phyloP scores from a whole-genome alignment of 1,140 invertebrate genomes.

The Drosophila arizonae region DNA sequence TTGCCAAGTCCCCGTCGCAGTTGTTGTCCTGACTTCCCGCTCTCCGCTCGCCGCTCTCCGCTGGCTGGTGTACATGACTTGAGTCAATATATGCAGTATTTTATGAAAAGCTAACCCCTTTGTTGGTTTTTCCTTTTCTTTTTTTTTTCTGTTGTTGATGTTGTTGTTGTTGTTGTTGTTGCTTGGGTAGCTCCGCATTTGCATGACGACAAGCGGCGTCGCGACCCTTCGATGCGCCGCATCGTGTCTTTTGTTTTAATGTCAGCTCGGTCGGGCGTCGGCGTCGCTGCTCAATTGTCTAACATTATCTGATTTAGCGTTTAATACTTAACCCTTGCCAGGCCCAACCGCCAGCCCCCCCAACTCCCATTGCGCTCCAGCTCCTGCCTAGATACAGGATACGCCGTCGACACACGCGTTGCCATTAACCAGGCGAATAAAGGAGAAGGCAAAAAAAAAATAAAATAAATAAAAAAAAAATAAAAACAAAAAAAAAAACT shows the following conservation, averaged over 20 bases:
- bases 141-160: neutral
- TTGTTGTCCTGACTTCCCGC: neutral
- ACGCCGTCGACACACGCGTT: slow-evolving; percentile 59
- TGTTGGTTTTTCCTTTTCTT: slow-evolving; percentile 16
- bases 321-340: slow-evolving; percentile 77
- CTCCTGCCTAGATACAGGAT: slow-evolving; percentile 23
- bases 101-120: slow-evolving; percentile 74
- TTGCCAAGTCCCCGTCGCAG: slow-evolving; percentile 65
- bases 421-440: slow-evolving; percentile 38
- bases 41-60: neutral
- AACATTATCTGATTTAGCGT: slow-evolving; percentile 81
- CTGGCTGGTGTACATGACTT: slow-evolving; percentile 71
- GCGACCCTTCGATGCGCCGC: slow-evolving; percentile 31
- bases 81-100: slow-evolving; percentile 78
- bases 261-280: slow-evolving; percentile 59
- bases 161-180: slow-evolving; percentile 16
- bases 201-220: slow-evolving; percentile 33
- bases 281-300: slow-evolving; percentile 76
- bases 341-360: neutral
- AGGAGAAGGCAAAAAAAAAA: neutral
- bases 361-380: neutral
- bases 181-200: slow-evolving; percentile 57
- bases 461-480: neutral
- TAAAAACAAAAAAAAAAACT: slow-evolving; percentile 9
- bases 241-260: slow-evolving; percentile 72